phyloP scores from a whole-genome alignment of 1,140 invertebrate genomes.

The Bombus confusus region DNA sequence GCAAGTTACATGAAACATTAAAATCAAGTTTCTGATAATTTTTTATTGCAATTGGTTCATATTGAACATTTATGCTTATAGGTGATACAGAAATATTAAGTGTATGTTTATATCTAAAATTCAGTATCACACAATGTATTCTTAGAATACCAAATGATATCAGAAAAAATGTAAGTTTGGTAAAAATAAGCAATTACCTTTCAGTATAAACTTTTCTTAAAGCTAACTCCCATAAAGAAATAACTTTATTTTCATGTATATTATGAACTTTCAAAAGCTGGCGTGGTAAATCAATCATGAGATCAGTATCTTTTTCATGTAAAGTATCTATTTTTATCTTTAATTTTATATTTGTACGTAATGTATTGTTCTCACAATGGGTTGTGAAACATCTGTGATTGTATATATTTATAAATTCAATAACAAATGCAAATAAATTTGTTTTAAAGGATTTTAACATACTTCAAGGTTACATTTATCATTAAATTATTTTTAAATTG shows the following conservation, averaged over 20 bases:
- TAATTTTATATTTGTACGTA: conserved; percentile 65
- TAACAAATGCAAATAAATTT: conserved; percentile 5
- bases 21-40: conserved; percentile 49
- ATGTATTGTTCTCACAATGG: conserved; percentile 32
- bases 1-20: conserved; percentile 65
- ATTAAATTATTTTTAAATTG: not conserved
- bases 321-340: conserved; percentile 51
- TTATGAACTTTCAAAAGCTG: conserved; percentile 72
- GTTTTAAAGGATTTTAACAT: conserved; percentile 38
- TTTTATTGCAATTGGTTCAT: conserved; percentile 34
- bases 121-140: conserved; percentile 30
- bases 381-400: conserved; percentile 67
- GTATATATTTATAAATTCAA: conserved; percentile 29
- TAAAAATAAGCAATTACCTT: conserved; percentile 63
- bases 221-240: conserved; percentile 74
- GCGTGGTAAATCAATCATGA: conserved; percentile 72
- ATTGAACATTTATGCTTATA: conserved; percentile 57
- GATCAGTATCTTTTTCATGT: conserved; percentile 39
- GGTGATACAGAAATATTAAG: conserved; percentile 61
- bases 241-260: conserved; percentile 62
- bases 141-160: conserved; percentile 23
- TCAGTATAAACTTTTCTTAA: conserved; percentile 72
- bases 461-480: conserved; percentile 1
- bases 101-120: conserved; percentile 68
- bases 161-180: not conserved